Percentiles rank a stretch among this genome's conserved stretches.
phyloP scores from a whole-genome alignment of 2,113 vertebrate species.

The Smithornis capensis region DNA sequence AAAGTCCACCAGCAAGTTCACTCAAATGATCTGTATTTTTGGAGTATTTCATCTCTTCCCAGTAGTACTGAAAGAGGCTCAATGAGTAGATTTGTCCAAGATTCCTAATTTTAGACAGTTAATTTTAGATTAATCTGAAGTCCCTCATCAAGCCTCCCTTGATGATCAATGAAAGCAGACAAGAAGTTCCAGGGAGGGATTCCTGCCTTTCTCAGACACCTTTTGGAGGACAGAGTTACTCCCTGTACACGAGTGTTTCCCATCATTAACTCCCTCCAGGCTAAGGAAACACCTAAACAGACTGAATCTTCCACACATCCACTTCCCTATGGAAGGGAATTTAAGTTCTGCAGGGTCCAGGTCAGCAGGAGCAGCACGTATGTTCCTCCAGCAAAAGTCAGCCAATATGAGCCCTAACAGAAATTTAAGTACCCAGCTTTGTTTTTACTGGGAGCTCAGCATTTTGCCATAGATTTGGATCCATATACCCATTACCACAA shows the following conservation, averaged over 20 bases:
- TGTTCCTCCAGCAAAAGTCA: not conserved
- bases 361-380: not conserved
- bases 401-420: rapidly evolving
- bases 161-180: not conserved
- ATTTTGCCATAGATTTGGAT: not conserved
- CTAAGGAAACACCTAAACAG: not conserved
- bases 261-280: not conserved
- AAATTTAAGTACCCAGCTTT: not conserved
- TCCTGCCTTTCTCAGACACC: not conserved
- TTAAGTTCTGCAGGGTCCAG: not conserved
- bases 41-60: not conserved
- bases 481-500: not conserved
- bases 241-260: not conserved
- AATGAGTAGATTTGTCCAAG: not conserved
- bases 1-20: not conserved
- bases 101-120: not conserved
- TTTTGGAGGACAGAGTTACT: not conserved
- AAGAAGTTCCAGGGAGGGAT: not conserved
- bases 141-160: not conserved
- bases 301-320: not conserved
- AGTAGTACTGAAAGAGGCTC: not conserved
- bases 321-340: not conserved
- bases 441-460: not conserved
- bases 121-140: not conserved
- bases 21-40: not conserved